phyloP scores from a whole-genome alignment of 2,113 vertebrate species.

The Trematomus loennbergii region DNA sequence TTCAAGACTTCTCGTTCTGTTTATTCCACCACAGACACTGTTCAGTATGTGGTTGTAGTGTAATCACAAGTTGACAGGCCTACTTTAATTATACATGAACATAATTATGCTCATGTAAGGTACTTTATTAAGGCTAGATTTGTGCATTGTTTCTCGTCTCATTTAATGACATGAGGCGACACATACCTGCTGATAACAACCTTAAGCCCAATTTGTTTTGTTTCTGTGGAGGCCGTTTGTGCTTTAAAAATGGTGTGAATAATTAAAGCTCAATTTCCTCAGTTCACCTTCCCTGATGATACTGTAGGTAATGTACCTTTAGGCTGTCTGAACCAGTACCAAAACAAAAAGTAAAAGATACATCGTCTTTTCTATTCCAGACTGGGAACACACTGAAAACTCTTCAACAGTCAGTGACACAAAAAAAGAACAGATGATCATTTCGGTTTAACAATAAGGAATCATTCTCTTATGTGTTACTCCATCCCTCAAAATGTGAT shows the following conservation, averaged over 20 bases:
- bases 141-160: conserved; percentile 4
- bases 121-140: conserved; percentile 3
- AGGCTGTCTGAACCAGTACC: conserved; percentile 12
- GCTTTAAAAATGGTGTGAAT: conserved; percentile 61
- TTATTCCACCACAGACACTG: conserved; percentile 14
- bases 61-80: conserved; percentile 7
- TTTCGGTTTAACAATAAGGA: not conserved
- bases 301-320: conserved; percentile 37
- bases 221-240: conserved; percentile 4
- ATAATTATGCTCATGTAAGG: not conserved
- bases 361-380: not conserved
- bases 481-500: no score
- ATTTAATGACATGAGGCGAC: conserved; percentile 8
- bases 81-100: conserved; percentile 45
- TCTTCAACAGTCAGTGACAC: no score
- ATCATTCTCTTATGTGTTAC: no score
- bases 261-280: conserved; percentile 68
- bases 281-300: conserved; percentile 35
- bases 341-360: conserved; percentile 24
- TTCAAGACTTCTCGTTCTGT: conserved; percentile 11
- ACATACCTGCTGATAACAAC: conserved; percentile 29
- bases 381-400: not conserved
- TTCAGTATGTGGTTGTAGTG: conserved; percentile 12
- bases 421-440: not conserved
- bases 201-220: conserved; percentile 42